Conservation (phyloP, 2,113 vertebrate genomes). For the Tachycineta bicolor region DNA sequence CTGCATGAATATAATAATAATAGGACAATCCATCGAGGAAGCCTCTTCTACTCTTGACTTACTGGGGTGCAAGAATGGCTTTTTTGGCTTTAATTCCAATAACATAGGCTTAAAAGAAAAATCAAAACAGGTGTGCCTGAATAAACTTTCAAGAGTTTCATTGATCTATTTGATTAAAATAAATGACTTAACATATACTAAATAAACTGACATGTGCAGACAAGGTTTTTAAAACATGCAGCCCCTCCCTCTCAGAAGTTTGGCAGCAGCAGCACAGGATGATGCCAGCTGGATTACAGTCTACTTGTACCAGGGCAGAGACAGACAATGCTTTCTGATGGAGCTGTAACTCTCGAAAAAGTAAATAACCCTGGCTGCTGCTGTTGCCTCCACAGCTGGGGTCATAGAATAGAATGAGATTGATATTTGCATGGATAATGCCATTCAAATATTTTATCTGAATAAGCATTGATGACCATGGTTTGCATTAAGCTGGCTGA, state of each 20-base stretch:
- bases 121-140: conserved; percentile 37
- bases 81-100: conserved; percentile 29
- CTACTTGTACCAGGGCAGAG: neutral
- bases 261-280: neutral
- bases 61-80: neutral
- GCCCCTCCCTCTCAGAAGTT: conserved; percentile 1
- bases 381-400: neutral
- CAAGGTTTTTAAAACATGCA: conserved; percentile 30
- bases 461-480: neutral
- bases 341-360: neutral
- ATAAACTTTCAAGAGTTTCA: conserved; percentile 16
- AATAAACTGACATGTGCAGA: conserved; percentile 49
- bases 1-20: neutral
- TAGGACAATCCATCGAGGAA: neutral
- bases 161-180: conserved; percentile 58
- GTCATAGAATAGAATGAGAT: neutral
- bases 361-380: neutral
- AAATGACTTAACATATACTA: conserved; percentile 7
- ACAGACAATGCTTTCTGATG: conserved; percentile 2
- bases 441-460: neutral
- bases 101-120: conserved; percentile 12
- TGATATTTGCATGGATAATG: neutral
- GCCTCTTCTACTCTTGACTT: neutral
- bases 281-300: conserved; percentile 33
- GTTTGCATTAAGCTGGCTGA: neutral